Evolutionary conservation across 1,140 invertebrate genomes (phyloP).

Genomic region (Thaumatotibia leucotreta): DNA sequence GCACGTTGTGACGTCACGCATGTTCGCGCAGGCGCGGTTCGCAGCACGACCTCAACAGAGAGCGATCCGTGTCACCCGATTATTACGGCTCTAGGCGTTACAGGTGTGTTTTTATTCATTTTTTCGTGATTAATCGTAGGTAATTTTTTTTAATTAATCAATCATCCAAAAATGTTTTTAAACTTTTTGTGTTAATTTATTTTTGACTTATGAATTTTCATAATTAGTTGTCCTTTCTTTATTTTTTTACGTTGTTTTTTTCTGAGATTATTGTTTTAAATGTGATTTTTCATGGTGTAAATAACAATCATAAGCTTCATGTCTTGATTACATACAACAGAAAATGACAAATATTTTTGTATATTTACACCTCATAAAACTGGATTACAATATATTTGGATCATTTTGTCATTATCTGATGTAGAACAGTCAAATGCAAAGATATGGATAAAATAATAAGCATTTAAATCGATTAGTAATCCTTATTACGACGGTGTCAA

Average conservation of each 20-base stretch:
- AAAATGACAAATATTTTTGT: neutral
- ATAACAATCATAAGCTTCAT: slow-evolving; percentile 3
- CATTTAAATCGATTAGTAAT: too few species aligned
- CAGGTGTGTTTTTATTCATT: slow-evolving; percentile 76
- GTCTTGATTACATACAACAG: neutral
- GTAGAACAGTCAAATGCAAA: too few species aligned
- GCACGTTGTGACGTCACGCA: slow-evolving; percentile 43
- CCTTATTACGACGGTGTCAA: too few species aligned
- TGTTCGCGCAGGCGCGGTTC: slow-evolving; percentile 77
- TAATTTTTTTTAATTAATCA: slow-evolving; percentile 17
- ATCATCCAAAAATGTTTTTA: too few species aligned
- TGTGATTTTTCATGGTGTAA: slow-evolving; percentile 4
- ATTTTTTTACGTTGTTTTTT: neutral
- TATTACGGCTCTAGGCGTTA: slow-evolving; percentile 80
- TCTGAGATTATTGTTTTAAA: neutral
- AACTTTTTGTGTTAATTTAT: neutral
- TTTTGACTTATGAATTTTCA: neutral
- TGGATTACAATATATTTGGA: too few species aligned
- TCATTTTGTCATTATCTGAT: slow-evolving; percentile 7
- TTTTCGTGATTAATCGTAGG: slow-evolving; percentile 26
- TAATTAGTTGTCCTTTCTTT: neutral
- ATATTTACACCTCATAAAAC: too few species aligned
- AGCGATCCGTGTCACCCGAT: slow-evolving; percentile 80
- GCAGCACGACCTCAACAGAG: slow-evolving; percentile 80
- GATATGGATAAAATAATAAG: too few species aligned